Evolutionary conservation across 2,888 invertebrate species (phyloP), one percentile per base, ranked within the genome.

Genomic region (Sinodicranocentrus sp.): DNA sequence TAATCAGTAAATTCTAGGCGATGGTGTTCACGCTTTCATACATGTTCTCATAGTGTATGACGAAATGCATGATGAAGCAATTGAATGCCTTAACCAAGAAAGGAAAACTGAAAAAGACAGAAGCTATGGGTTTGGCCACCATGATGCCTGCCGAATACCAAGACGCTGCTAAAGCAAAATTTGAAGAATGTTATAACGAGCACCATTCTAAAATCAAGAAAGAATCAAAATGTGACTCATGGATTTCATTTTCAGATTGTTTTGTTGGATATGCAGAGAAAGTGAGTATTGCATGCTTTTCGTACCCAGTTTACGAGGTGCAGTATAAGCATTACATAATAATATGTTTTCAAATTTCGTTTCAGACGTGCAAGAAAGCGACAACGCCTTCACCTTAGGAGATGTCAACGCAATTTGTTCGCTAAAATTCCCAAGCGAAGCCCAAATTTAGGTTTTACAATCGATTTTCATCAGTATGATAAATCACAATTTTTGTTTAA

Each of bases 51-150:
- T 26, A 84, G 84, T 84, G 84, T 25, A 43, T 84, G n/a, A 73
- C 78, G 28, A 84, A 84, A 39, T 84, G 84, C 59, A 33, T 84
- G 26, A 72, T 84, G 84, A 84, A 84, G 39, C 78, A 84, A 39
- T 26, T 78, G 26, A 84, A 84, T n/a, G 84, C 78, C 0, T n/a
- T 84, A 1, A 70, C 25, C 1, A 84, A 84, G 33, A 79, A 84
- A 21, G 84, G 84, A 5, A 78, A 79, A 67, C 25, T 84, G 59
- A 84, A 84, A 57, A 39, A 67, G 25, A 17, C 54, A n/a, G 72
- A 84, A 28, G 78, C 84, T 21, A 15, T 17, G 1, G 67, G 67
- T 21, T 15, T 84, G 0, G 63, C 43, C 2, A 26, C 15, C 0
- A 1, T 84, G 2, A 52, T 84, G 10, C 84, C 84, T 0, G 73